These are phyloP conservation scores for Gambusia yucatana DNA, from an alignment of 2,797 vertebrate species.

Conservation along the genomic window DNA sequence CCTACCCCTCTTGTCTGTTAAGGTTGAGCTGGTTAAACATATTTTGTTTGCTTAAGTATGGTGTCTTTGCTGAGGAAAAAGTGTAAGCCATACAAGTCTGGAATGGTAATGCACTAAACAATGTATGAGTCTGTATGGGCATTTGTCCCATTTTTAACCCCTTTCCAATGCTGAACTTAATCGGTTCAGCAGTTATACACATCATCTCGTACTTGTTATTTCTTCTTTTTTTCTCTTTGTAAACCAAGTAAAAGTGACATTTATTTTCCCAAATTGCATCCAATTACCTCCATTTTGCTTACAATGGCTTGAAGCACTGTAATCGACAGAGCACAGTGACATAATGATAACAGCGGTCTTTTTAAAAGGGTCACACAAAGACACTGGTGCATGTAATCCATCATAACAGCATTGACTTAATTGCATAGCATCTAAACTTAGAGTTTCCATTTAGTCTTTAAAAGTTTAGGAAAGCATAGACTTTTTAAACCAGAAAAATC, in stretches of 20 bases:
- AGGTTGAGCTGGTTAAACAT: background rate
- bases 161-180: background rate
- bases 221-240: background rate
- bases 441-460: background rate
- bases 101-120: background rate
- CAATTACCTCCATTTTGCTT: background rate
- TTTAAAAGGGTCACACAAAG: background rate
- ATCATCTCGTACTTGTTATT: background rate
- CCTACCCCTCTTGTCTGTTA: background rate
- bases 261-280: background rate
- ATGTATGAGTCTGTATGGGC: background rate
- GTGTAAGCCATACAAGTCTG: background rate
- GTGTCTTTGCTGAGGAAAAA: background rate
- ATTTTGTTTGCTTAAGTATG: background rate
- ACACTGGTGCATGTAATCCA: background rate
- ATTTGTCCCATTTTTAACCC: background rate
- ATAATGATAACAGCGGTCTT: background rate
- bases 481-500: background rate
- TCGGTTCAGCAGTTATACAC: background rate
- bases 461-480: background rate
- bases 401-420: background rate
- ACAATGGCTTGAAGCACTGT: background rate
- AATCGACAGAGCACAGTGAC: background rate
- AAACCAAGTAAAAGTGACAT: constrained; percentile 3
- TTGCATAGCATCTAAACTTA: background rate